Base-by-base conservation (phyloP, 92 coral and sea anemone genomes). In the Heteractis magnifica region DNA sequence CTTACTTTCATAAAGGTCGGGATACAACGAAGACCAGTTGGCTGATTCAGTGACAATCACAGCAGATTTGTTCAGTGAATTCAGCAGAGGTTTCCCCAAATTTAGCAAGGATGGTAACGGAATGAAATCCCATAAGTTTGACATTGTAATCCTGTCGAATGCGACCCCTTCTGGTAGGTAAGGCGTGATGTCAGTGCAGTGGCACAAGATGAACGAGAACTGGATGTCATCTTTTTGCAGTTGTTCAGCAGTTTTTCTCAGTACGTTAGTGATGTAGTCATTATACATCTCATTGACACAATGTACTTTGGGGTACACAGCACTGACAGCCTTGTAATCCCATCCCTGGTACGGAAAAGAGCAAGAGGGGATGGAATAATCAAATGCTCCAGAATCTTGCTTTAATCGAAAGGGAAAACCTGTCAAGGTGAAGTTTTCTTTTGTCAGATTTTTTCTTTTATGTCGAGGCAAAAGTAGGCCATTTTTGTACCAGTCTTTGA, bases 391-490 rank as follows among this genome's bases (percentile, higher is more conserved):
- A 20, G 6, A 19, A 77, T 76, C 21, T 1, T 23, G 10, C 19
- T 19, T 34, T 9, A 2, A 11, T 53, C 51, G 7, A 55, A 41
- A 41, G 10, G 51, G 8, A 4, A 80, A 81, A 16, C 96, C 96
- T 3, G 91, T 91, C 79, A 93, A 78, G 8, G 95, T 92, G 52
- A 89, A 70, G 79, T 93, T 93, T 72, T 93, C 94, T n/a, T 85
- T 86, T 8, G 74, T 49, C n/a, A 78, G 82, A 44, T 18, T 78
- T 9, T 55, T 62, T 49, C 81, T 78, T 8, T 80, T 53, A 49
- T 56, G 75, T 56, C 76, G 56, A 23, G 88, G 56, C 20, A 51
- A 50, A 51, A 93, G 90, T 58, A 91, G 72, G 58, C 97, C 97
- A 49, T 89, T 77, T 7, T 86, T 82, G 72, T 79, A 86, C 97